Conservation (phyloP, 2,113 vertebrate species). For the Nothocercus julius region DNA sequence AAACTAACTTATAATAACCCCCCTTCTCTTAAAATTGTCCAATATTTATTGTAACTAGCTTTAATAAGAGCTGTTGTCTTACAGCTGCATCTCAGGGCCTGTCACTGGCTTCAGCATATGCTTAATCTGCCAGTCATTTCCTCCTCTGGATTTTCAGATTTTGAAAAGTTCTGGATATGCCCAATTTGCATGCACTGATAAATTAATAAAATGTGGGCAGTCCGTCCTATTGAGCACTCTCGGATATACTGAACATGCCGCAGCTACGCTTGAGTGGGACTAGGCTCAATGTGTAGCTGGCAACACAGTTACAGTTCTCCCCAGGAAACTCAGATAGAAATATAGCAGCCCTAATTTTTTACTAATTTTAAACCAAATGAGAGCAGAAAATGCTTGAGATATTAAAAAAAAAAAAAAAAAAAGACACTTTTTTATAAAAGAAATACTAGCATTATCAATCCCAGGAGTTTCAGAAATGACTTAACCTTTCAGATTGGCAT, state of each 20-base stretch:
- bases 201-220: background rate
- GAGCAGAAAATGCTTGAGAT: background rate
- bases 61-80: background rate
- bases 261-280: background rate
- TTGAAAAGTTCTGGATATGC: background rate
- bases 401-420: background rate
- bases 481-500: slow-evolving; percentile 2
- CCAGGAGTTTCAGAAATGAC: background rate
- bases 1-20: background rate
- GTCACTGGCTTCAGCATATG: background rate
- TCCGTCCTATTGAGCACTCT: background rate
- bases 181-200: background rate
- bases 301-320: background rate
- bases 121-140: background rate
- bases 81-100: background rate
- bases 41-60: background rate
- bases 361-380: background rate
- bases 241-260: background rate
- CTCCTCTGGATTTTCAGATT: background rate
- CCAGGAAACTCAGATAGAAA: background rate
- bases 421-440: background rate
- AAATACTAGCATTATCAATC: background rate
- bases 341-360: background rate
- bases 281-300: background rate
- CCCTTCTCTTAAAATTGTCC: background rate